Base-by-base conservation (phyloP, 2,113 vertebrate genomes). In the Casuarius casuarius region DNA sequence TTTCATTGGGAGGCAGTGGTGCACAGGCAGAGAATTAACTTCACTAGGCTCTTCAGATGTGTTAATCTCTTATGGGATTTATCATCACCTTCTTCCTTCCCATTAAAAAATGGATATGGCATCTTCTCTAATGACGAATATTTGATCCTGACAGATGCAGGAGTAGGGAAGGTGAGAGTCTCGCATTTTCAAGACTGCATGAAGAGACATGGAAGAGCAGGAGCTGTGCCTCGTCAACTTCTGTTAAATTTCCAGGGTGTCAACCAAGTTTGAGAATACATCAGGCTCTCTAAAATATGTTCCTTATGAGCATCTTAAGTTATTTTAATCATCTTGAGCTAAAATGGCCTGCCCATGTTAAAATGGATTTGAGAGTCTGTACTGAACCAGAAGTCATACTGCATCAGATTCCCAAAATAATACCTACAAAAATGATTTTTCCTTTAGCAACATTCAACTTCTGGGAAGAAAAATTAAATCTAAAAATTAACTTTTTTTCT, bases 1-100 rank as follows among this genome's bases (percentile, higher is more conserved):
- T 77, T 88, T 74, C 62, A 38, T 71, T 66, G 61, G 70, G 52
- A 90, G 48, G n/a, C 52, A 82, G 59, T 68, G 68, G 35, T 70
- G 65, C 56, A 75, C 29, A 67, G 48, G 26, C 35, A 83, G 40
- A 93, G 51, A 89, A 93, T 94, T 90, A 93, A 94, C 77, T 63
- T 91, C 48, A 17, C 28, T 42, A 21, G 48, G 15, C 5, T 75
- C 31, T 82, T 73, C n/a, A 48, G 25, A 44, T 52, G 59, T 79
- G 74, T 75, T 84, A 67, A 48, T 81, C 44, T 38, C 51, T 38
- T 74, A 6, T 9, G 46, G 71, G 48, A 66, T 83, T 46, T 78
- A 68, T 49, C 4, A 1, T 16, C 31, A 84, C 16, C 4, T 42
- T 15, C 59, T 42, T 6, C 4, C 1, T 2, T 4, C 10, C 10